Conservation (phyloP, 1,140 invertebrate species). For the Euglossa dilemma region DNA sequence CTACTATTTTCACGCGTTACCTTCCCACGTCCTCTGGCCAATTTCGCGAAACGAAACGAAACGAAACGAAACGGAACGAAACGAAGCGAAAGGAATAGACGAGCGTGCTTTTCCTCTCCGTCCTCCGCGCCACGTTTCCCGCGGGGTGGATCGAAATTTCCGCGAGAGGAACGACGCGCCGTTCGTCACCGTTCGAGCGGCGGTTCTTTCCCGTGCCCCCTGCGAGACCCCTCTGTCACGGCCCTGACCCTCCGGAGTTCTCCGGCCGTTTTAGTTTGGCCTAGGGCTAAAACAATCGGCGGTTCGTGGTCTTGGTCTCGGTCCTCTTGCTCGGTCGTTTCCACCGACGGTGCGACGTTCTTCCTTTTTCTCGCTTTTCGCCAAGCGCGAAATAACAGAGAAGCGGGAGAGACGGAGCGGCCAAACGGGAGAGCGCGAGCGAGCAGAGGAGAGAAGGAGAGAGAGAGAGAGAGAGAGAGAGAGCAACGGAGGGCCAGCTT, state of each 20-base stretch:
- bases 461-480: conserved; percentile 51
- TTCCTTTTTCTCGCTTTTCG: conserved; percentile 75
- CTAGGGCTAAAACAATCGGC: conserved; percentile 77
- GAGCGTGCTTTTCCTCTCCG: too few relatives aligned
- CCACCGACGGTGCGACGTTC: conserved; percentile 49
- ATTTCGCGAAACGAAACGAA: neutral
- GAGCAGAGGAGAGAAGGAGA: conserved; percentile 45
- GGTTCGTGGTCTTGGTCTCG: conserved; percentile 67
- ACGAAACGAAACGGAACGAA: too few relatives aligned
- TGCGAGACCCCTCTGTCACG: conserved; percentile 42
- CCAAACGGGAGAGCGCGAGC: conserved; percentile 41
- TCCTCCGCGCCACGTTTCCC: neutral
- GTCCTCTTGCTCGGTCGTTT: conserved; percentile 56
- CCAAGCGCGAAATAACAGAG: conserved; percentile 80
- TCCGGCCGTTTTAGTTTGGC: conserved; percentile 73
- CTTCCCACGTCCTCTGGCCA: neutral
- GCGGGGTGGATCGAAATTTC: neutral
- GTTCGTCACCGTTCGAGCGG: neutral
- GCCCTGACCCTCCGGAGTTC: conserved; percentile 58
- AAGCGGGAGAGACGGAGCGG: conserved; percentile 35
- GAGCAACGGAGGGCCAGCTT: conserved; percentile 54
- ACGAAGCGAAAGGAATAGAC: too few relatives aligned
- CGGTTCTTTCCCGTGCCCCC: conserved; percentile 13
- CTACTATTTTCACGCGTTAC: neutral
- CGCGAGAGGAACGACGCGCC: neutral